Evolutionary conservation across 2,797 vertebrate genomes (phyloP).

Genomic region (Corythornis leucogaster): DNA sequence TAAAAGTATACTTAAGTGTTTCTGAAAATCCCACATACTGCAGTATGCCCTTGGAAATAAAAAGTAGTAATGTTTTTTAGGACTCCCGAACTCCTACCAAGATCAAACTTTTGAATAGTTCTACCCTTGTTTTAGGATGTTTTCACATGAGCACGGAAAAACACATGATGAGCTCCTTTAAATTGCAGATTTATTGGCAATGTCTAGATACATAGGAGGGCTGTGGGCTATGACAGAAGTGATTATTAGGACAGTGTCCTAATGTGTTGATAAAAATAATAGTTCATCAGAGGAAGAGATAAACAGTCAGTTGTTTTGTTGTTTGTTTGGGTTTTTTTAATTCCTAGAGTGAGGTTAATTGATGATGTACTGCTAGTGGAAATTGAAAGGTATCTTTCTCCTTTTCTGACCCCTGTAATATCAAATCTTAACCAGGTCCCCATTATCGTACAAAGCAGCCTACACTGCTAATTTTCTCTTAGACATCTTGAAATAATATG

Average conservation of each 20-base stretch:
- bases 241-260: not conserved
- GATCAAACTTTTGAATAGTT: not conserved
- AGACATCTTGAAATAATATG: not conserved
- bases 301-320: not conserved
- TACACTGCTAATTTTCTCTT: accelerated
- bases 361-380: not conserved
- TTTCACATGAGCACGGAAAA: not conserved
- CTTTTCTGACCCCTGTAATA: not conserved
- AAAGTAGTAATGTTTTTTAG: not conserved
- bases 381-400: not conserved
- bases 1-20: not conserved
- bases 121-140: not conserved
- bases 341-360: not conserved
- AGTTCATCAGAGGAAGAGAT: not conserved
- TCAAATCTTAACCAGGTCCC: not conserved
- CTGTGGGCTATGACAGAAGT: not conserved
- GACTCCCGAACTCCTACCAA: not conserved
- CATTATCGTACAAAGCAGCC: not conserved
- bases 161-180: not conserved
- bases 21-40: not conserved
- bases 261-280: not conserved
- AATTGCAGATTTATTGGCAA: not conserved
- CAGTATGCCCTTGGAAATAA: not conserved
- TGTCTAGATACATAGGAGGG: not conserved
- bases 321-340: not conserved